A percentile compares a stretch with the other conserved stretches of the same genome.
Conservation (phyloP, 2,113 vertebrate species). For the Fulmarus glacialis region DNA sequence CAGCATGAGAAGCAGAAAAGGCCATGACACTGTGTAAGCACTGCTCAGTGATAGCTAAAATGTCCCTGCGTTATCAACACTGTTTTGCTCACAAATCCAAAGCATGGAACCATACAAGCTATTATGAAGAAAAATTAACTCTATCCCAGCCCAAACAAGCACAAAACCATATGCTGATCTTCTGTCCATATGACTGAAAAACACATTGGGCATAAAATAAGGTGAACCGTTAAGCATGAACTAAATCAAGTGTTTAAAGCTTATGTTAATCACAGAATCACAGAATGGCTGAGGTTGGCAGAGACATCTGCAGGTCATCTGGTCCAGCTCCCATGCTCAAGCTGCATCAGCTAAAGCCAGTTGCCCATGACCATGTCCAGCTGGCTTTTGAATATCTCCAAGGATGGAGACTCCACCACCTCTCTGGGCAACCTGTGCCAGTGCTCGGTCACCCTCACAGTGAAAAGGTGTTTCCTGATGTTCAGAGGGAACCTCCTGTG, state of each 20-base stretch:
- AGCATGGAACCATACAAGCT: neutral
- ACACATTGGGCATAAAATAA: neutral
- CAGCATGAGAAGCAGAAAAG: neutral
- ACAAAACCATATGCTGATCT: neutral
- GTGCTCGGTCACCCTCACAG: neutral
- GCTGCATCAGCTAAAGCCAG: neutral
- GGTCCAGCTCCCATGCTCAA: neutral
- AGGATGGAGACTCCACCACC: neutral
- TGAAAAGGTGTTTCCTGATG: neutral
- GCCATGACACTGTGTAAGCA: accelerated
- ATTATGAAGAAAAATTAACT: neutral
- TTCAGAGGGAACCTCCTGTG: neutral
- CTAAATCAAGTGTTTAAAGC: neutral
- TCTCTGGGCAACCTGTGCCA: neutral
- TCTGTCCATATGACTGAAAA: neutral
- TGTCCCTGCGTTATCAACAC: neutral
- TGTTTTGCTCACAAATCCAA: neutral
- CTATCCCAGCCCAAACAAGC: neutral
- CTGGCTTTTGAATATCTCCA: neutral
- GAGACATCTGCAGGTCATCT: neutral
- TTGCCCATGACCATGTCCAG: neutral
- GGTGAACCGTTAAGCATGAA: neutral
- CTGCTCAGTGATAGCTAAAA: neutral
- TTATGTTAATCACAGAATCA: neutral
- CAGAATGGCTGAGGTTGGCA: neutral